Percentiles rank a stretch among this genome's conserved stretches.
These are phyloP conservation scores for Luehdorfia chinensis DNA, from an alignment of 1,140 invertebrate species.

Conservation along the genomic window DNA sequence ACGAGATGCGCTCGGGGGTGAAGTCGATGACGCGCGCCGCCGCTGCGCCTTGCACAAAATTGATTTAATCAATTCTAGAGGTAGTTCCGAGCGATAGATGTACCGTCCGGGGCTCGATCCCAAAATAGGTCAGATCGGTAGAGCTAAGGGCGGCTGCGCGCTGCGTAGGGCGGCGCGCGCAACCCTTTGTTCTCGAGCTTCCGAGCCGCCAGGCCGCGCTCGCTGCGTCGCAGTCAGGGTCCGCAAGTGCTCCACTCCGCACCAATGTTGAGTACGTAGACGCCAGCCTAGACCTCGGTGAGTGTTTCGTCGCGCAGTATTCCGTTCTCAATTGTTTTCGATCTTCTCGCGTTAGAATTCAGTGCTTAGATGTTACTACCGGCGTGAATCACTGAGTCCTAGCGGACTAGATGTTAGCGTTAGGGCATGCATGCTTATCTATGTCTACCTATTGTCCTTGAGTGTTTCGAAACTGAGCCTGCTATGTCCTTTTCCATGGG, in stretches of 20 bases:
- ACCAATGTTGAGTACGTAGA: slow-evolving; percentile 15
- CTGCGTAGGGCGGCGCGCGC: slow-evolving; percentile 1
- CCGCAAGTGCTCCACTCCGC: slow-evolving; percentile 10
- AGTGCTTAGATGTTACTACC: slow-evolving; percentile 54
- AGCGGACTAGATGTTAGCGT: slow-evolving; percentile 63
- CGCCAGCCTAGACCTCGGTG: slow-evolving; percentile 13
- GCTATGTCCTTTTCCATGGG: slow-evolving; percentile 43
- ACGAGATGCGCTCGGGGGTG: not conserved
- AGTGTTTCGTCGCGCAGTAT: slow-evolving; percentile 2
- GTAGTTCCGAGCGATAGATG: not conserved
- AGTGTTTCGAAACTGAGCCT: slow-evolving; percentile 49
- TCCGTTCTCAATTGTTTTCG: slow-evolving; percentile 6
- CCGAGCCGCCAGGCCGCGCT: not conserved
- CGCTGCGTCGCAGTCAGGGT: slow-evolving; percentile 11
- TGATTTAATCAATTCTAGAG: not conserved
- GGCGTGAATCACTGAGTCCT: slow-evolving; percentile 44
- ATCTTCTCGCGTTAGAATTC: slow-evolving; percentile 35
- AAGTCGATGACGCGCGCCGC: not conserved
- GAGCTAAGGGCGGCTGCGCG: slow-evolving; percentile 4
- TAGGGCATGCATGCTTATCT: slow-evolving; percentile 70
- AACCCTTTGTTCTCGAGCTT: slow-evolving; percentile 9
- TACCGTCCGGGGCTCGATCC: slow-evolving; percentile 23
- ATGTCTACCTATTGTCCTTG: slow-evolving; percentile 53
- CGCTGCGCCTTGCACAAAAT: not conserved
- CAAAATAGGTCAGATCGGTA: slow-evolving; percentile 48